Evolutionary conservation across 2,888 invertebrate species (phyloP).

Genomic region (Galerucella nymphaeae): DNA sequence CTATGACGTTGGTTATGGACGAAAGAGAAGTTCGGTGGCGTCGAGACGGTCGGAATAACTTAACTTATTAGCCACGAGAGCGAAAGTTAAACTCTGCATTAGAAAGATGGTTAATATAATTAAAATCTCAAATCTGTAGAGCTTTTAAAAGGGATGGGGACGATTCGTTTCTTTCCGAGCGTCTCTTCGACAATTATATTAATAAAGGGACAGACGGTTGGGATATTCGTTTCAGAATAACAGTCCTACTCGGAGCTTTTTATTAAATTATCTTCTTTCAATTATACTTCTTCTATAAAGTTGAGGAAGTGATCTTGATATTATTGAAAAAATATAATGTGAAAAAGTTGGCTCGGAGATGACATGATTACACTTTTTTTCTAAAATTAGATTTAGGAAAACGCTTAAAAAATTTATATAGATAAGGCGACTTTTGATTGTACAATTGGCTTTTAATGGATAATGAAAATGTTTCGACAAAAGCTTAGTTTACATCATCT

Average conservation of each 20-base stretch:
- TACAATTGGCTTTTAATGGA: too few relatives aligned
- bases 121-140: slow-evolving; percentile 45
- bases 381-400: background rate
- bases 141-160: slow-evolving; percentile 27
- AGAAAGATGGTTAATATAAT: slow-evolving; percentile 45
- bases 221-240: slow-evolving; percentile 32
- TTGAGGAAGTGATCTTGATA: background rate
- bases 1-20: slow-evolving; percentile 42
- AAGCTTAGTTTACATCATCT: too few relatives aligned
- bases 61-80: slow-evolving; percentile 51
- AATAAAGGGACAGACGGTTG: slow-evolving; percentile 34
- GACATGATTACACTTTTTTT: background rate
- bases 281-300: slow-evolving; percentile 18
- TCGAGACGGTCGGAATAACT: slow-evolving; percentile 43
- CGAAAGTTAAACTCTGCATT: slow-evolving; percentile 47
- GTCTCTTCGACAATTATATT: slow-evolving; percentile 41
- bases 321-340: slow-evolving; percentile 1
- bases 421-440: too few relatives aligned
- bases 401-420: background rate
- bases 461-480: too few relatives aligned
- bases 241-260: slow-evolving; percentile 32
- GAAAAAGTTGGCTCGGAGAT: background rate
- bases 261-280: slow-evolving; percentile 37
- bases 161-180: slow-evolving; percentile 35
- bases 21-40: background rate